phyloP scores from a whole-genome alignment of 2,888 invertebrate species.

The Buathra laborator region DNA sequence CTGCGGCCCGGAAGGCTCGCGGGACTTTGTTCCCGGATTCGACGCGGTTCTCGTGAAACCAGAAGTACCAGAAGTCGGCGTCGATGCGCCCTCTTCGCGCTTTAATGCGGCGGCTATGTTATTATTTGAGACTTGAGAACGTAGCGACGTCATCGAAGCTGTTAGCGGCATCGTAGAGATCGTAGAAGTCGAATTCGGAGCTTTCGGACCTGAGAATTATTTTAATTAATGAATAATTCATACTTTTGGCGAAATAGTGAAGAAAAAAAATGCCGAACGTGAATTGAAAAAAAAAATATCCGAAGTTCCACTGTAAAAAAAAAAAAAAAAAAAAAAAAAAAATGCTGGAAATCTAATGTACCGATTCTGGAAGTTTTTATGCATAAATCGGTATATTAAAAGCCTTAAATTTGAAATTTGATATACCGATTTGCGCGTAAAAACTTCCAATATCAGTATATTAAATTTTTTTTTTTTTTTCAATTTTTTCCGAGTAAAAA shows the following conservation, averaged over 20 bases:
- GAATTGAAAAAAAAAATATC: not conserved
- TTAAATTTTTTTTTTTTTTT: too few species aligned
- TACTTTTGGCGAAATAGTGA: not conserved
- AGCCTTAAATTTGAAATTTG: too few species aligned
- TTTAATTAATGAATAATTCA: conserved; percentile 2
- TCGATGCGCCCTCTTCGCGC: conserved; percentile 62
- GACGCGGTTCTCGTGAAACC: conserved; percentile 71
- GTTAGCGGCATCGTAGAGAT: conserved; percentile 56
- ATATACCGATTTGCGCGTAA: too few species aligned
- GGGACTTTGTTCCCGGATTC: conserved; percentile 75
- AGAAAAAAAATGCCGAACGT: not conserved
- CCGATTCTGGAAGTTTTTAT: too few species aligned
- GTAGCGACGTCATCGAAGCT: conserved; percentile 62
- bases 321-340: too few species aligned
- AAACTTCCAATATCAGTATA: too few species aligned
- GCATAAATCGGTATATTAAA: too few species aligned
- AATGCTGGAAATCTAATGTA: too few species aligned
- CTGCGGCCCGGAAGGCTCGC: conserved; percentile 85
- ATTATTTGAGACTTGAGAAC: conserved; percentile 49
- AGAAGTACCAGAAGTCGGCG: conserved; percentile 52
- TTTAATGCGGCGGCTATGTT: conserved; percentile 18
- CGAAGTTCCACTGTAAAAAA: too few species aligned
- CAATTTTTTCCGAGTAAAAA: too few species aligned
- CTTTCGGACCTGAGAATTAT: conserved; percentile 63
- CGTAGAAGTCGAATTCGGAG: conserved; percentile 56